These are phyloP conservation scores for Phylloscopus trochilus DNA, from an alignment of 2,113 vertebrate genomes.

Conservation along the genomic window DNA sequence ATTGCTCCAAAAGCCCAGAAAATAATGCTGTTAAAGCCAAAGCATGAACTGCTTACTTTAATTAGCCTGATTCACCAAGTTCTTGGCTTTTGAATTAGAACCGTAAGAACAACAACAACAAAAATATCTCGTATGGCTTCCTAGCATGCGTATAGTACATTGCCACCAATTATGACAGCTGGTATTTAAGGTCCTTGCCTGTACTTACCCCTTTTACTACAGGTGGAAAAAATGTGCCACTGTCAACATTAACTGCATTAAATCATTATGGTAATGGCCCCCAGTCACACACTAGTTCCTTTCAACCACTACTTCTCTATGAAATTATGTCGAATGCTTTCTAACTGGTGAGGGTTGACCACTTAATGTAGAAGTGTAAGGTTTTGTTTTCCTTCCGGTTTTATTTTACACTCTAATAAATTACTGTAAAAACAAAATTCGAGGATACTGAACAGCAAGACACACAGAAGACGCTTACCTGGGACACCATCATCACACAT, in stretches of 20 bases:
- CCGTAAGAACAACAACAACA: not conserved
- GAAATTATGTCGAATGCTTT: not conserved
- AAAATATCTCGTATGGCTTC: not conserved
- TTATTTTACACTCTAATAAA: not conserved
- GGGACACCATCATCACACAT: not conserved
- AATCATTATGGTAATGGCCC: not conserved
- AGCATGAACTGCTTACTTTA: not conserved
- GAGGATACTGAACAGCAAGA: not conserved
- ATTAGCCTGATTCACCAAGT: not conserved
- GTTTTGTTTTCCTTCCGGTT: not conserved
- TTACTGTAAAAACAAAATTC: not conserved
- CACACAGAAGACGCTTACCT: not conserved
- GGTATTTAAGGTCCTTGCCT: not conserved
- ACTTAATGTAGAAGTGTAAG: fast-evolving
- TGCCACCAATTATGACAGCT: not conserved
- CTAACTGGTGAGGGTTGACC: not conserved
- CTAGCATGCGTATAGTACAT: not conserved
- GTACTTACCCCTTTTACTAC: not conserved
- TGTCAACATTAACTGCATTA: not conserved
- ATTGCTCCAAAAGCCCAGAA: not conserved
- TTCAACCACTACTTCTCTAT: not conserved
- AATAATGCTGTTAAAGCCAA: not conserved
- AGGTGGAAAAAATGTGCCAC: not conserved
- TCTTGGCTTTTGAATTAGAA: not conserved
- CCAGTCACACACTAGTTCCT: not conserved